Evolutionary conservation across 2,888 invertebrate genomes (phyloP), one percentile per base, ranked within the genome.

Genomic region (Leucophora obtusa): DNA sequence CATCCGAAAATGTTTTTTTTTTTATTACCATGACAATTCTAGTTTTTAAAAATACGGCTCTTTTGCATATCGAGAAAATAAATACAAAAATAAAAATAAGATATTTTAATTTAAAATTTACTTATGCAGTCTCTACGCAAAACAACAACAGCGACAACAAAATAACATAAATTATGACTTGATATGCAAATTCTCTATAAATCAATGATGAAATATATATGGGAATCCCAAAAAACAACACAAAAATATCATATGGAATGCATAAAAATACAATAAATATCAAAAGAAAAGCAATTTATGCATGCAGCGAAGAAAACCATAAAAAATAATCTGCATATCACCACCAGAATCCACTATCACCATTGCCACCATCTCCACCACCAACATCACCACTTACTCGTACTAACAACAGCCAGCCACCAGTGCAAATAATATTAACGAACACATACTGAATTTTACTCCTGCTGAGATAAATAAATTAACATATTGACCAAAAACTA

Each of bases 131-230:
- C 38, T 11, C 38, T 28, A 11, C 2, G 38, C n/a, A n/a, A 1
- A 38, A 38, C 11, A 38, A 47, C 43, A 47, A 47, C 4, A 47
- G n/a, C n/a, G 6, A 28, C 1, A 28, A 21, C 21, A 21, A 43
- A n/a, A 50, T 63, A 63, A 51, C 63, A 62, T 43, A 68, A 24
- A 66, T 66, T 43, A 66, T 79, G 33, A 17, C 51, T 33, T 35
- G 51, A 66, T 68, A 75, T 71, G 71, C 66, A 75, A 80, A 75
- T 80, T 75, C 18, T 63, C 62, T 53, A 71, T 79, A 79, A 80
- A 75, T 79, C 71, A 79, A 66, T 54, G 70, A 65, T 85, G 83
- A 87, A 87, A 87, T 86, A 86, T 87, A 21, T 38, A 35, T 58
- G 50, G 7, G 38, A 38, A 47, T 47, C n/a, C 43, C n/a, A 4